A percentile compares a stretch with the other conserved stretches of the same genome.
These are phyloP conservation scores for Psittacula derbiana DNA, from an alignment of 2,797 vertebrate species.

Conservation along the genomic window DNA sequence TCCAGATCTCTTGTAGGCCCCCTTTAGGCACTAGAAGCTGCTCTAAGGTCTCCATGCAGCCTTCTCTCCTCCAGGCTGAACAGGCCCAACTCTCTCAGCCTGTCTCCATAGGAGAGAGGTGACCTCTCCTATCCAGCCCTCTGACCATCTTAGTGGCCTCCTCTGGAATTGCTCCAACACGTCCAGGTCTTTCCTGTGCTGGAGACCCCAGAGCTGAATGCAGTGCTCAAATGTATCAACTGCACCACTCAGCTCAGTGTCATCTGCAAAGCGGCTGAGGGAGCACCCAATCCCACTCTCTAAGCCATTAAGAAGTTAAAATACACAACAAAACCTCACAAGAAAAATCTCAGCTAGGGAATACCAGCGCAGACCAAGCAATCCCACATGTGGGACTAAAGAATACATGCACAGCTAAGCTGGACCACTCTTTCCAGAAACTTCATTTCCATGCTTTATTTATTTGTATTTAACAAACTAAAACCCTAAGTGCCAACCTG, in stretches of 20 bases:
- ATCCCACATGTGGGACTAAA: rapidly evolving
- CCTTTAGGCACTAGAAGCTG: not conserved
- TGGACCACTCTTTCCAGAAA: not conserved
- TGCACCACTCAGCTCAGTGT: not conserved
- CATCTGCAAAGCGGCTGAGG: not conserved
- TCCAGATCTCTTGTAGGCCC: not conserved
- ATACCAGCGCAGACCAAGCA: rapidly evolving
- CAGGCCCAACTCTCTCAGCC: not conserved
- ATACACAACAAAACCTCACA: not conserved
- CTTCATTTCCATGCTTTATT: not conserved
- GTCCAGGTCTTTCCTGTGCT: not conserved
- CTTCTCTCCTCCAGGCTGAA: not conserved
- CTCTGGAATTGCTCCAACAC: not conserved
- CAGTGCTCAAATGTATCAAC: not conserved
- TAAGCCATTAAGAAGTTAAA: not conserved
- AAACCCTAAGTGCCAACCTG: not conserved
- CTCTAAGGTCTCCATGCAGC: not conserved
- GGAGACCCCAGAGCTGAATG: not conserved
- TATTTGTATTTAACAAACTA: not conserved
- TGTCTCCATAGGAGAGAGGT: rapidly evolving
- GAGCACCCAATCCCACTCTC: not conserved
- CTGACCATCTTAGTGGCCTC: too few relatives aligned
- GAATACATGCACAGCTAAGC: not conserved
- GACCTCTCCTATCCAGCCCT: not conserved
- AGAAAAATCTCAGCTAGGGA: not conserved